Conservation (phyloP, 2,797 vertebrate genomes). For the Cyprinella venusta region DNA sequence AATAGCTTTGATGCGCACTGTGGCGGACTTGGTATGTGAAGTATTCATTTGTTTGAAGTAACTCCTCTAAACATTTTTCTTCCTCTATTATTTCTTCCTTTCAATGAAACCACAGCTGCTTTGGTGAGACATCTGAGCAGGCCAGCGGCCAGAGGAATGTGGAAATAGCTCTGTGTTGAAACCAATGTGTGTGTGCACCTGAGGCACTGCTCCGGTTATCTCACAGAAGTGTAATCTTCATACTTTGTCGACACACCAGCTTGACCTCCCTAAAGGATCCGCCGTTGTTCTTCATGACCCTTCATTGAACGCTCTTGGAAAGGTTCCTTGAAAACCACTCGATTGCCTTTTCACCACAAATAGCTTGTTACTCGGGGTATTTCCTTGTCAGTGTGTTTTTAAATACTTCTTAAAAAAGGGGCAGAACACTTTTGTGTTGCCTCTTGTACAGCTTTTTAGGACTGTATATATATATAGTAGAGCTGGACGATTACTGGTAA, state of each 20-base stretch:
- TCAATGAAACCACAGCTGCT: conserved; percentile 45
- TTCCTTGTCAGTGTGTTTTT: background rate
- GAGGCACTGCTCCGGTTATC: conserved; percentile 55
- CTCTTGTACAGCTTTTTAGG: background rate
- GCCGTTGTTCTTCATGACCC: conserved; percentile 48
- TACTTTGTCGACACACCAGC: conserved; percentile 55
- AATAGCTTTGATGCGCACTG: conserved; percentile 30
- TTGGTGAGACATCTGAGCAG: conserved; percentile 50
- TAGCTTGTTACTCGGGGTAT: conserved; percentile 36
- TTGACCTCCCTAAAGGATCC: conserved; percentile 54
- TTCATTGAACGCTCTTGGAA: conserved; percentile 45
- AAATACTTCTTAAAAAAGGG: background rate
- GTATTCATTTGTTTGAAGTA: conserved; percentile 44
- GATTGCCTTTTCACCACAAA: conserved; percentile 55
- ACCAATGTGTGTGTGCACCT: conserved; percentile 41
- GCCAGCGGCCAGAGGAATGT: conserved; percentile 49
- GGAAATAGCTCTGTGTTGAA: conserved; percentile 50
- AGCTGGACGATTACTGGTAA: background rate
- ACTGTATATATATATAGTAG: background rate
- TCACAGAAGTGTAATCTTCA: conserved; percentile 55
- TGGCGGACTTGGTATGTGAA: conserved; percentile 21
- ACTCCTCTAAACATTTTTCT: conserved; percentile 24
- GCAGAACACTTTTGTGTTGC: background rate
- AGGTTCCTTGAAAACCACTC: conserved; percentile 46
- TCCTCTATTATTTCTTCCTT: conserved; percentile 39